Evolutionary conservation across 2,113 vertebrate species (phyloP), one percentile per base, ranked within the genome.

Genomic region (Otolemur garnettii): DNA sequence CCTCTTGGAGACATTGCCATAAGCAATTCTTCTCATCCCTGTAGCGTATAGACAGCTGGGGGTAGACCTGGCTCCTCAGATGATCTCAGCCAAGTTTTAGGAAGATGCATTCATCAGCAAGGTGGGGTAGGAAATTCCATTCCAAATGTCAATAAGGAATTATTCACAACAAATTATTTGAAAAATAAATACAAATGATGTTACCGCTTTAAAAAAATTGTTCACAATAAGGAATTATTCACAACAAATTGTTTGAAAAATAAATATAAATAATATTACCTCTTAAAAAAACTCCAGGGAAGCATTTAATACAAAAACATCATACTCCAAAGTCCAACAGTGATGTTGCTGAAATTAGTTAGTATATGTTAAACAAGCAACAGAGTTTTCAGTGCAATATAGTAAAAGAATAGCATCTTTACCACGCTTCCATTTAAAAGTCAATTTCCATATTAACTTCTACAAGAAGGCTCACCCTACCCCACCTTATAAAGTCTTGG

Each of bases 171-270:
- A 89, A 66, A 42, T 66, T 62, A 83, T 81, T 96, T 93, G 21
- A 55, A 60, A 96, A 86, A 69, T 53, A 94, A 87, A 93, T 93
- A 83, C 24, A 64, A 78, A 88, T 38, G 50, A 55, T 77, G 3
- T 38, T 5, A 50, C 60, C n/a, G 91, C 33, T 90, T 93, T 18
- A 28, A 91, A 81, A 55, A 75, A 78, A 55, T n/a, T n/a, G n/a
- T n/a, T n/a, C n/a, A n/a, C n/a, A n/a, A n/a, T n/a, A n/a, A n/a
- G n/a, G n/a, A n/a, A n/a, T n/a, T n/a, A n/a, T n/a, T n/a, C n/a
- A n/a, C 11, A 94, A 68, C 74, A 91, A 66, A 42, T 72, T 57
- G 80, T 81, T 96, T 93, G 21, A 55, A 60, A 96, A 86, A 69
- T 53, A 94, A 87, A 93, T 93, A 83, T 21, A 64, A 79, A 88